phyloP scores from a whole-genome alignment of 1,140 invertebrate species.

The Mercenaria mercenaria region DNA sequence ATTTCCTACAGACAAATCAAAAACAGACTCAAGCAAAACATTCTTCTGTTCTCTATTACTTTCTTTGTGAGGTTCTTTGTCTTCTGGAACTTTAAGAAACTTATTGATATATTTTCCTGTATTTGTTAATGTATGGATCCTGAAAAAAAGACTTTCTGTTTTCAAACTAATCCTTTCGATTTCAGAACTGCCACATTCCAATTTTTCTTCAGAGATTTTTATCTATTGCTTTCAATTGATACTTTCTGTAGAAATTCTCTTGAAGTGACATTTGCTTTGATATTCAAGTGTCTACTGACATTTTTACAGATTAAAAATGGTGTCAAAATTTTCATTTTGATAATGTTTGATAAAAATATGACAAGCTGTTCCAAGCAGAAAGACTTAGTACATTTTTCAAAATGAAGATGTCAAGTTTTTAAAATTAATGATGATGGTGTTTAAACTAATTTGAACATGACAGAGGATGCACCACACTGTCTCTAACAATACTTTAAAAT shows the following conservation, averaged over 20 bases:
- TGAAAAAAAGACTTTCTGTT: too few species aligned
- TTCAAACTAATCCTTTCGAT: too few species aligned
- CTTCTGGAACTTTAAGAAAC: too few species aligned
- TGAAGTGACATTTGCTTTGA: slow-evolving; percentile 27
- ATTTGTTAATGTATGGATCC: too few species aligned
- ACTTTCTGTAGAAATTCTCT: neutral
- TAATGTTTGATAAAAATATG: slow-evolving; percentile 36
- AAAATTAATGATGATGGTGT: slow-evolving; percentile 36
- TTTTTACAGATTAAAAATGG: slow-evolving; percentile 39
- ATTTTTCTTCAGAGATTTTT: neutral
- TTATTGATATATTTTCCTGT: too few species aligned
- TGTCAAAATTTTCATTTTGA: slow-evolving; percentile 55
- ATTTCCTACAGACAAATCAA: too few species aligned
- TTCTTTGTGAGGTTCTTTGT: too few species aligned
- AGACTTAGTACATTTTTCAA: neutral
- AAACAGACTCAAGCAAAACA: too few species aligned
- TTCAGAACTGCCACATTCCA: neutral
- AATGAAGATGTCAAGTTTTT: neutral
- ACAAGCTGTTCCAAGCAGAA: slow-evolving; percentile 3
- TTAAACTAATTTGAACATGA: slow-evolving; percentile 48
- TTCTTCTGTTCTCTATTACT: too few species aligned
- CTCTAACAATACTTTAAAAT: slow-evolving; percentile 7
- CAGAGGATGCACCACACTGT: neutral
- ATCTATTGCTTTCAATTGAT: neutral
- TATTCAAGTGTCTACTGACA: slow-evolving; percentile 11